A percentile compares a stretch with the other conserved stretches of the same genome.
phyloP scores from a whole-genome alignment of 2,888 invertebrate species.

The Callyntrura sp. region DNA sequence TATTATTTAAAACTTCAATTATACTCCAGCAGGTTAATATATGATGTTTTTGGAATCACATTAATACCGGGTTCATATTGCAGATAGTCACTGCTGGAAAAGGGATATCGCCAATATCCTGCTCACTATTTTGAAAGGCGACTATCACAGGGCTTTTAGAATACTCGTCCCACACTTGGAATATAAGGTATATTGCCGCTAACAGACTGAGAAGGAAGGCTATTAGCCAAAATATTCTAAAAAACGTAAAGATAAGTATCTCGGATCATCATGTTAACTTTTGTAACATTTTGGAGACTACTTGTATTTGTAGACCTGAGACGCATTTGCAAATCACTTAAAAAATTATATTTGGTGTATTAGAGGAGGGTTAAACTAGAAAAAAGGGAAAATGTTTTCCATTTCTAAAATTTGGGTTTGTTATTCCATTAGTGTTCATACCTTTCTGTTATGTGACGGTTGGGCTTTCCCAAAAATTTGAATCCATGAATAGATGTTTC shows the following conservation, averaged over 20 bases:
- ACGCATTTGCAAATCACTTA: too few species aligned
- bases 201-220: background rate
- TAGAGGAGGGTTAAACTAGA: background rate
- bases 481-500: conserved; percentile 56
- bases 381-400: too few species aligned
- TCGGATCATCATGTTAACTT: too few species aligned
- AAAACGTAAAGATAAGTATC: too few species aligned
- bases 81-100: conserved; percentile 49
- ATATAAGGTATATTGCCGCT: conserved; percentile 37
- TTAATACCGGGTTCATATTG: conserved; percentile 46
- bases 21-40: too few species aligned
- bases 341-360: background rate
- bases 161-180: conserved; percentile 37
- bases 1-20: too few species aligned
- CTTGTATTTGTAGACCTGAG: too few species aligned
- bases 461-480: conserved; percentile 30
- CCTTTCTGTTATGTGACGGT: conserved; percentile 51
- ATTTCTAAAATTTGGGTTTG: too few species aligned
- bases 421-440: too few species aligned
- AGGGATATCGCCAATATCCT: conserved; percentile 28
- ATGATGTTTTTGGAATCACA: too few species aligned
- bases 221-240: conserved; percentile 37
- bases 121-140: conserved; percentile 35
- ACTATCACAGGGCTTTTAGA: conserved; percentile 28
- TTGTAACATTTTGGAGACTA: too few species aligned